Evolutionary conservation across 2,888 invertebrate genomes (phyloP).

Genomic region (Latrodectus elegans): DNA sequence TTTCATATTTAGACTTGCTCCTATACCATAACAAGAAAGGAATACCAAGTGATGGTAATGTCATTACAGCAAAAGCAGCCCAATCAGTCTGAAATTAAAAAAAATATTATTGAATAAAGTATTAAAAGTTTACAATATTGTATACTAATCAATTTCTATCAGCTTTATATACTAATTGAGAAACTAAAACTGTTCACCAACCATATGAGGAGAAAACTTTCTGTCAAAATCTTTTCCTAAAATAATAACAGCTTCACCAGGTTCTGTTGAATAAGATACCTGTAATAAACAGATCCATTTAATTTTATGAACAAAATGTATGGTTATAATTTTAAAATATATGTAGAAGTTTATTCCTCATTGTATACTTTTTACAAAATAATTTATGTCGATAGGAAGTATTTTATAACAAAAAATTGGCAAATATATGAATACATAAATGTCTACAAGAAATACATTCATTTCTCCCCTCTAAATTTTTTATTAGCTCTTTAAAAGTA

Average conservation of each 20-base stretch:
- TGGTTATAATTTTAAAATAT: no score
- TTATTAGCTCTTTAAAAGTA: no score
- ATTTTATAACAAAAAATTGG: no score
- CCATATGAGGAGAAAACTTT: constrained; percentile 96
- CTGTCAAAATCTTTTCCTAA: constrained; percentile 94
- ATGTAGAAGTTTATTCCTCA: no score
- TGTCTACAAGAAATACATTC: no score
- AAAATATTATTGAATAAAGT: not conserved
- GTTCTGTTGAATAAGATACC: constrained; percentile 86
- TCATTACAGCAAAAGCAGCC: constrained; percentile 97
- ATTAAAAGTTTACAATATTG: not conserved
- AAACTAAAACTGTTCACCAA: constrained; percentile 73
- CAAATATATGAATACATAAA: no score
- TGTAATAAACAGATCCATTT: constrained; percentile 78
- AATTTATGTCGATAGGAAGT: no score
- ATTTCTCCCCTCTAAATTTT: no score
- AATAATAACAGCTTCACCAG: constrained; percentile 95
- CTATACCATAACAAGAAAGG: constrained; percentile 95
- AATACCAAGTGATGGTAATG: constrained; percentile 93
- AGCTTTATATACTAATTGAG: not conserved
- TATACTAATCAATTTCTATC: no score
- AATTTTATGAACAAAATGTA: no score
- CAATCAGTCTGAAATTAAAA: constrained; percentile 84
- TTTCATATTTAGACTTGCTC: constrained; percentile 95
- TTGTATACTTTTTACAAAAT: no score